phyloP scores from a whole-genome alignment of 2,888 invertebrate genomes.

The Tenodera sinensis region DNA sequence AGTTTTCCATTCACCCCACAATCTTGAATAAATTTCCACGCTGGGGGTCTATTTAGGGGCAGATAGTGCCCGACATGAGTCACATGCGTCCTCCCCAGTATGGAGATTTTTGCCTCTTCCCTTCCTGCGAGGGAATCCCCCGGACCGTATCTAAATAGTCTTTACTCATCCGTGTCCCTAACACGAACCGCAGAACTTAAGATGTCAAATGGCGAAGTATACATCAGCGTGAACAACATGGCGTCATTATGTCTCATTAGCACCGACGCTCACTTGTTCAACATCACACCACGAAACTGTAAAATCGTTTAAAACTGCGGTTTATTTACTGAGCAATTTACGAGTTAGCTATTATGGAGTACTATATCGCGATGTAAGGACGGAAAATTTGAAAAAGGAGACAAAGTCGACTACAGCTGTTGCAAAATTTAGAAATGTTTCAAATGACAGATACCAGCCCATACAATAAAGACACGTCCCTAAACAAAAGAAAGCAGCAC shows the following conservation, averaged over 20 bases:
- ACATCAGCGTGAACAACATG: not conserved
- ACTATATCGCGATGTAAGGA: too few relatives aligned
- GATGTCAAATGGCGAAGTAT: not conserved
- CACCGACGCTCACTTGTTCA: not conserved
- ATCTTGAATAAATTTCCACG: conserved; percentile 20
- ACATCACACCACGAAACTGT: too few relatives aligned
- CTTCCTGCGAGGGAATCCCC: not conserved
- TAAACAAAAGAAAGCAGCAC: too few relatives aligned
- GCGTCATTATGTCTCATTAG: not conserved
- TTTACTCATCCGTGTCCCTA: conserved; percentile 11
- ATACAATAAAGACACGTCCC: too few relatives aligned
- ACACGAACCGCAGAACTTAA: not conserved
- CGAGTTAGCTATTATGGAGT: too few relatives aligned
- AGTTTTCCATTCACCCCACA: not conserved
- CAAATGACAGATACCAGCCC: too few relatives aligned
- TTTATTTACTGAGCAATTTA: too few relatives aligned
- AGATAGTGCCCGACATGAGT: conserved; percentile 9
- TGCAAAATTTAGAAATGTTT: too few relatives aligned
- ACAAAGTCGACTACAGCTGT: too few relatives aligned
- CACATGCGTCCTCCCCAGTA: not conserved
- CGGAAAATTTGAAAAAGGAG: too few relatives aligned
- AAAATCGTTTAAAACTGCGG: too few relatives aligned
- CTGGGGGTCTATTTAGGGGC: conserved; percentile 17
- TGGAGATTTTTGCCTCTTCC: conserved; percentile 12
- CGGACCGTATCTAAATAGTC: not conserved